Base-by-base conservation (phyloP, 2,113 vertebrate species). In the Tyto alba region DNA sequence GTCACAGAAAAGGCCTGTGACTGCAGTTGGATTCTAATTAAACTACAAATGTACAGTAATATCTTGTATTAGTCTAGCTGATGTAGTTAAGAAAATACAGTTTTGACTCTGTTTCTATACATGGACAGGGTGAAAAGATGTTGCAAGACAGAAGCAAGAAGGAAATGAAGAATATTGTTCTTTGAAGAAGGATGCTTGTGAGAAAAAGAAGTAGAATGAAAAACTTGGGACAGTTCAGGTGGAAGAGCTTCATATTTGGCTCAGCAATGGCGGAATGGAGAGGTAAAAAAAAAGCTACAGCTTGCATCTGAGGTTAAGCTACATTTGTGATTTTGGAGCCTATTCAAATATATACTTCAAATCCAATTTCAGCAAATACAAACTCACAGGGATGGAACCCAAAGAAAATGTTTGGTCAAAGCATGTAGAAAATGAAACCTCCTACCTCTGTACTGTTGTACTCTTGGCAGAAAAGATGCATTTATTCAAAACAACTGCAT, bases 201-300 rank as follows among this genome's bases (percentile, higher is more conserved):
- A 63, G 29, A 59, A 86, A 59, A 78, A 8, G 43, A 79, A 18
- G 13, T 21, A 53, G 6, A 23, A 50, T 53, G 19, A 34, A 86
- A 92, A 60, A n/a, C 20, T 43, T 55, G 16, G 13, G 41, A 53
- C 22, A 86, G 40, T 11, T 79, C 11, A 45, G 7, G 10, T 47
- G 20, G 29, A 91, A 47, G 10, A 91, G 2, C 11, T 79, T 86
- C 8, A 19, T 82, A 48, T 45, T 67, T 25, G 40, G 16, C 27
- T 79, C 15, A 67, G 17, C 5, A 68, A 4, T 1, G 1, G 2
- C 9, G 8, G 16, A 59, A 10, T 20, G 9, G 32, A 53, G 14
- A 1, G 6, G 19, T 53, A 79, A 57, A 85, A 79, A 25, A 64
- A 68, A 45, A 77, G 30, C 9, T 68, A 36, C 80, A 81, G 60